Evolutionary conservation across 2,797 vertebrate genomes (phyloP).

Genomic region (Pagetopsis macropterus): DNA sequence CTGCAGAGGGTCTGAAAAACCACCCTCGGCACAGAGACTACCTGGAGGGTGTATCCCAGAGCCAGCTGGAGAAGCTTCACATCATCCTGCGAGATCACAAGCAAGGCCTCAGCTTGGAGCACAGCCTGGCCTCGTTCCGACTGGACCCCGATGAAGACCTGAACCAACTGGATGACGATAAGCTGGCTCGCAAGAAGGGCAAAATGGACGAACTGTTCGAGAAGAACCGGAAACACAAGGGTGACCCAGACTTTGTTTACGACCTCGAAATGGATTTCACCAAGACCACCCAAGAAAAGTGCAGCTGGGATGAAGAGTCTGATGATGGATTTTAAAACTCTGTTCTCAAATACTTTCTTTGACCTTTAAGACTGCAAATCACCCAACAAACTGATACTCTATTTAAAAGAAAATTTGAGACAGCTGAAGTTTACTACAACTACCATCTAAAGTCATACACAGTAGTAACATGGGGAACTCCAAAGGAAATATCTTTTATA

Average conservation of each 20-base stretch:
- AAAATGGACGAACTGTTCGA: constrained; percentile 95
- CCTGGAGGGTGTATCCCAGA: constrained; percentile 85
- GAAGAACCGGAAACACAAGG: constrained; percentile 88
- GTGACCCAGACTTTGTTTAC: constrained; percentile 92
- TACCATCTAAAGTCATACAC: not conserved
- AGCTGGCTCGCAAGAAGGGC: constrained; percentile 89
- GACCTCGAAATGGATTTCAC: constrained; percentile 91
- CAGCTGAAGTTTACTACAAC: not conserved
- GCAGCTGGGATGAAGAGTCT: constrained; percentile 92
- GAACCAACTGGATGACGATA: constrained; percentile 91
- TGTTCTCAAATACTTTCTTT: not conserved
- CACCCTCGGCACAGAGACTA: constrained; percentile 89
- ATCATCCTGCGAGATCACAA: constrained; percentile 86
- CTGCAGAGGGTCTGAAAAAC: constrained; percentile 92
- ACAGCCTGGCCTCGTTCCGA: constrained; percentile 78
- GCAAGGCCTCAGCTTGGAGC: constrained; percentile 85
- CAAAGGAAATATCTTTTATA: too few species aligned
- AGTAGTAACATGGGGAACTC: too few species aligned
- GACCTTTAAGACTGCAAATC: not conserved
- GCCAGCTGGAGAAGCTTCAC: constrained; percentile 89
- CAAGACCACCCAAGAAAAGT: constrained; percentile 82
- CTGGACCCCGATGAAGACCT: constrained; percentile 89
- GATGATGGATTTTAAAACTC: constrained; percentile 85
- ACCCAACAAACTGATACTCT: not conserved
- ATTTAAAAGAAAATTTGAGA: not conserved